phyloP scores from a whole-genome alignment of 2,113 vertebrate species.

The Hydropotes inermis region DNA sequence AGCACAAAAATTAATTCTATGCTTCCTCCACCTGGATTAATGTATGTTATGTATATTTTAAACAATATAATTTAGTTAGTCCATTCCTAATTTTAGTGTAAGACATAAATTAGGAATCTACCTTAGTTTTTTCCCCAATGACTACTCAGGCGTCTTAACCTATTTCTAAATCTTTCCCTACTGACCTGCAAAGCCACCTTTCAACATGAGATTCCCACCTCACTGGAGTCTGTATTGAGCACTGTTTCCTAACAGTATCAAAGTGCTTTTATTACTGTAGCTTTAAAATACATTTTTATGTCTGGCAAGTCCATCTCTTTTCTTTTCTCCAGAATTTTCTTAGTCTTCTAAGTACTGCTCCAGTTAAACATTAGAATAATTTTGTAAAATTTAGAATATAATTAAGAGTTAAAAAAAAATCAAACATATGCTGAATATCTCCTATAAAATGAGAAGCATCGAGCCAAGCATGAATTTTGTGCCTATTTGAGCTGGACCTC shows the following conservation, averaged over 20 bases:
- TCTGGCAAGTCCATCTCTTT: not conserved
- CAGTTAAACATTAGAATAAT: not conserved
- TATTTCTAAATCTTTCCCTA: not conserved
- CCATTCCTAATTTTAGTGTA: conserved; percentile 12
- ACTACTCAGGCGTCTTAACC: not conserved
- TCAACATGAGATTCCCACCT: not conserved
- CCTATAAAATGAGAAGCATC: not conserved
- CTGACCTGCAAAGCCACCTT: not conserved
- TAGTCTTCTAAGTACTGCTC: conserved; percentile 8
- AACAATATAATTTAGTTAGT: not conserved
- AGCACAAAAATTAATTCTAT: not conserved
- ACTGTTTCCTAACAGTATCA: not conserved
- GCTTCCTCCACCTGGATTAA: not conserved
- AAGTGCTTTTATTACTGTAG: not conserved
- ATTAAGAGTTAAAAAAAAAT: not conserved
- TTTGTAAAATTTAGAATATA: not conserved
- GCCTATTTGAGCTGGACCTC: not conserved
- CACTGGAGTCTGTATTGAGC: not conserved
- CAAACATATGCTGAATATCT: not conserved
- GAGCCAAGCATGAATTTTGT: not conserved
- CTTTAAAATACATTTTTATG: not conserved
- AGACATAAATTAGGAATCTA: not conserved
- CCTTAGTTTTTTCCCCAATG: not conserved
- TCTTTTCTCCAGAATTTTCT: conserved; percentile 1
- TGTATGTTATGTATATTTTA: not conserved